These are phyloP conservation scores for Sinotaia quadrata DNA, from an alignment of 2,888 invertebrate genomes.

Conservation along the genomic window DNA sequence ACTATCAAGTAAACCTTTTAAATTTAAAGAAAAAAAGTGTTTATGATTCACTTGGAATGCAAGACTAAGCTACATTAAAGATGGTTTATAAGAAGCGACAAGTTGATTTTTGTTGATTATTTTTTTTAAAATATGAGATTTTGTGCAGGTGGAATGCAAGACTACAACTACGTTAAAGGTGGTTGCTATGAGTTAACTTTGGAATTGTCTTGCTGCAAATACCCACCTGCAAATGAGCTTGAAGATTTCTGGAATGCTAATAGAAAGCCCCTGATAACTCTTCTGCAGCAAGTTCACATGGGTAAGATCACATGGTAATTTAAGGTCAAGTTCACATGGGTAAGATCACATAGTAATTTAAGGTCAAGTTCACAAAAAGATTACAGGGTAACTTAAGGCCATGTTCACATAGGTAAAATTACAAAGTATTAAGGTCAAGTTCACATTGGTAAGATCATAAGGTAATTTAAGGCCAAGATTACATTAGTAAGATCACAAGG, in stretches of 20 bases:
- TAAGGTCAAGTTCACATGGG: slow-evolving; percentile 24
- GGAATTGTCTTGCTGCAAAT: slow-evolving; percentile 96
- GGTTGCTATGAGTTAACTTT: slow-evolving; percentile 95
- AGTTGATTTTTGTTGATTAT: too few relatives aligned
- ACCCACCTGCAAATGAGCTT: slow-evolving; percentile 82
- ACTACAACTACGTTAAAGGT: slow-evolving; percentile 95
- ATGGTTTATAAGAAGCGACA: too few relatives aligned
- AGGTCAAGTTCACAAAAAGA: too few relatives aligned
- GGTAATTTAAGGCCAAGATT: too few relatives aligned
- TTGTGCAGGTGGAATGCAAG: slow-evolving; percentile 93
- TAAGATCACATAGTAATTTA: background rate
- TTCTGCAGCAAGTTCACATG: slow-evolving; percentile 52
- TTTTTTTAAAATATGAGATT: too few relatives aligned
- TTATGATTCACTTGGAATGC: too few relatives aligned
- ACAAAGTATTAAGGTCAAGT: too few relatives aligned
- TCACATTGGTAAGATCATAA: slow-evolving; percentile 12
- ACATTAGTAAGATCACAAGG: slow-evolving; percentile 10
- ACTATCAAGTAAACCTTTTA: too few relatives aligned
- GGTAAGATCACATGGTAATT: background rate
- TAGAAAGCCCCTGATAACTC: slow-evolving; percentile 84
- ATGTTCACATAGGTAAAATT: too few relatives aligned
- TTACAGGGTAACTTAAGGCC: too few relatives aligned
- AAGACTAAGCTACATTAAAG: too few relatives aligned
- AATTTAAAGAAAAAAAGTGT: too few relatives aligned
- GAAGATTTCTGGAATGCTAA: slow-evolving; percentile 91